Evolutionary conservation across 2,888 invertebrate genomes (phyloP).

Genomic region (Acleris emargana): DNA sequence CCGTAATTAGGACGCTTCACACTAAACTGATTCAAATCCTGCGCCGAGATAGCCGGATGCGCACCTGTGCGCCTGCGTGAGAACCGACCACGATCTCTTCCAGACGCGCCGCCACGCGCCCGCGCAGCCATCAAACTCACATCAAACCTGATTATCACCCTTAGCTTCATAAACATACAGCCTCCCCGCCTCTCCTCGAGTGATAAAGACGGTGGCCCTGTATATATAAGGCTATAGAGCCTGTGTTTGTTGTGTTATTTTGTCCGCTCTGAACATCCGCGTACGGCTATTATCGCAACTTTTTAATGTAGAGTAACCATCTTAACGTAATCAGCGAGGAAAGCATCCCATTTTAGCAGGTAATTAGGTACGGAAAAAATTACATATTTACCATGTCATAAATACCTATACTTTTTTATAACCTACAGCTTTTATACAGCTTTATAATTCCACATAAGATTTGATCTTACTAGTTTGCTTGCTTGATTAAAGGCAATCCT

Average conservation of each 20-base stretch:
- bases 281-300: constrained; percentile 71
- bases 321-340: too few species aligned
- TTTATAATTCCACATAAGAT: too few species aligned
- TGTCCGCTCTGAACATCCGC: constrained; percentile 78
- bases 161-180: constrained; percentile 30
- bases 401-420: too few species aligned
- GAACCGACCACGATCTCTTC: constrained; percentile 67
- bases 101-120: constrained; percentile 36
- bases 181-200: constrained; percentile 34
- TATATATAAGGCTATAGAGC: constrained; percentile 62
- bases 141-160: constrained; percentile 37
- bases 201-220: constrained; percentile 26
- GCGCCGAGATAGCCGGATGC: constrained; percentile 77
- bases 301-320: constrained; percentile 50
- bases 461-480: too few species aligned
- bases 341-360: too few species aligned
- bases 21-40: constrained; percentile 66
- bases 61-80: constrained; percentile 77
- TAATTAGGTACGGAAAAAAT: too few species aligned
- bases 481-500: too few species aligned
- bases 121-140: constrained; percentile 11
- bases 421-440: too few species aligned
- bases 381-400: too few species aligned
- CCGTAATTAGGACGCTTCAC: constrained; percentile 64
- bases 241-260: constrained; percentile 77